Evolutionary conservation across 1,140 invertebrate genomes (phyloP).

Genomic region (Drosophila persimilis): DNA sequence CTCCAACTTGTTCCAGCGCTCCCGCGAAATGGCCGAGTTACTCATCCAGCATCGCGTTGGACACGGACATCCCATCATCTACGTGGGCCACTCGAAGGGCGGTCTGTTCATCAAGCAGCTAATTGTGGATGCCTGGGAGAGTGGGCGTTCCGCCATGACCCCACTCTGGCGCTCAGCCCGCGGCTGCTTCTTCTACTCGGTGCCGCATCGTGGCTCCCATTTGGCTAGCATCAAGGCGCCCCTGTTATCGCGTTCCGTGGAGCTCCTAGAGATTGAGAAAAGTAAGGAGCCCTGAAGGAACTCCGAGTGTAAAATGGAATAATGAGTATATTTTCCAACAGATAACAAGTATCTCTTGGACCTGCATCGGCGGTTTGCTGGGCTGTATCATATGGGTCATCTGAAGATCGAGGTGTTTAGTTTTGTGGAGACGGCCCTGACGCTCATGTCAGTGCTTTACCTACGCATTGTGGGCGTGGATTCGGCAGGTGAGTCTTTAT

Average conservation of each 20-base stretch:
- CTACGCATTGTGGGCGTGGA: slow-evolving; percentile 87
- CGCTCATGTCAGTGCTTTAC: slow-evolving; percentile 88
- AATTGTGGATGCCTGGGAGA: slow-evolving; percentile 85
- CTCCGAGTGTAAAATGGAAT: background rate
- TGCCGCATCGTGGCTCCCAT: slow-evolving; percentile 88
- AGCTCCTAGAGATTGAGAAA: slow-evolving; percentile 85
- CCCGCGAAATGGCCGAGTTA: slow-evolving; percentile 87
- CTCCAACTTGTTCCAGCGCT: slow-evolving; percentile 86
- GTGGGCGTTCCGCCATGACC: slow-evolving; percentile 65
- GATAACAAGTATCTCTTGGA: slow-evolving; percentile 86
- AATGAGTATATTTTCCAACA: slow-evolving; percentile 66
- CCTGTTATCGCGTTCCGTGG: slow-evolving; percentile 86
- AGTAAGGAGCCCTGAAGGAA: slow-evolving; percentile 82
- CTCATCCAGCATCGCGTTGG: slow-evolving; percentile 86
- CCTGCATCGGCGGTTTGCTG: slow-evolving; percentile 85
- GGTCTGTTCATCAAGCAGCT: slow-evolving; percentile 90
- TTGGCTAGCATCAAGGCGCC: slow-evolving; percentile 87
- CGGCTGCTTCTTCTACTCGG: slow-evolving; percentile 89
- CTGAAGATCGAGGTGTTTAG: slow-evolving; percentile 86
- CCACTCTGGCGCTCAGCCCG: slow-evolving; percentile 84
- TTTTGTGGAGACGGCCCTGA: slow-evolving; percentile 88
- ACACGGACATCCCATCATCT: slow-evolving; percentile 86
- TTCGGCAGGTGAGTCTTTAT: slow-evolving; percentile 85
- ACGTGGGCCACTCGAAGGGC: slow-evolving; percentile 89
- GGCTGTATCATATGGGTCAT: slow-evolving; percentile 83